Conservation (phyloP, 92 coral and sea anemone genomes). For the Palythoa grandiflora region DNA sequence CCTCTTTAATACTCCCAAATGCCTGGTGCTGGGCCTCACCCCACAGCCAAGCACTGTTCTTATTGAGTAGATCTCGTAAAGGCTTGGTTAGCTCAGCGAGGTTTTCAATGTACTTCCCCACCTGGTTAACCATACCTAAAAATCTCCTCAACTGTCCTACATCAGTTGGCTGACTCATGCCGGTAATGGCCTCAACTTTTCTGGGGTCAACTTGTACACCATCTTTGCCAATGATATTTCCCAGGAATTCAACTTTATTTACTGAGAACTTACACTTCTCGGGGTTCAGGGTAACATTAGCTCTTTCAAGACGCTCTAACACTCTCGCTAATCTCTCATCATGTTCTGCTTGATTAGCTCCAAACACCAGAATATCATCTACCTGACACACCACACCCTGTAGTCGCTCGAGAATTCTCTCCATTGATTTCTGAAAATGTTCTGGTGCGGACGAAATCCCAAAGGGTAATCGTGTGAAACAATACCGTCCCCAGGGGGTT, state of each 20-base stretch:
- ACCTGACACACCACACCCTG: slow-evolving; percentile 75
- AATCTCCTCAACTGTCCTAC: slow-evolving; percentile 27
- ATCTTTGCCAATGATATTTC: slow-evolving; percentile 76
- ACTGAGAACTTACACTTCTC: slow-evolving; percentile 74
- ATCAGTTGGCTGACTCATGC: slow-evolving; percentile 61
- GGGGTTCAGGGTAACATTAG: slow-evolving; percentile 63
- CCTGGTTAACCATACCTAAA: slow-evolving; percentile 71
- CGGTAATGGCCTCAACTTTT: slow-evolving; percentile 67
- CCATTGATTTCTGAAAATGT: slow-evolving; percentile 52
- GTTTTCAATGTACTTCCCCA: slow-evolving; percentile 28
- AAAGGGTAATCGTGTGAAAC: slow-evolving; percentile 45
- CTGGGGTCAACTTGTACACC: slow-evolving; percentile 67
- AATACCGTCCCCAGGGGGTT: slow-evolving; percentile 49
- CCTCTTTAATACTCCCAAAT: slow-evolving; percentile 58
- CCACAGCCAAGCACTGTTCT: slow-evolving; percentile 74
- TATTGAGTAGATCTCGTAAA: slow-evolving; percentile 65
- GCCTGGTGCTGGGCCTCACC: slow-evolving; percentile 65
- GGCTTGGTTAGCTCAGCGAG: slow-evolving; percentile 71
- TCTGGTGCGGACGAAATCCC: slow-evolving; percentile 43
- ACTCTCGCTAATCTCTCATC: slow-evolving; percentile 67
- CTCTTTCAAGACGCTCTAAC: slow-evolving; percentile 52
- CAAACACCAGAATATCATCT: slow-evolving; percentile 72
- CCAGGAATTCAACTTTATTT: slow-evolving; percentile 71
- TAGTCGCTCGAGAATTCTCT: slow-evolving; percentile 66
- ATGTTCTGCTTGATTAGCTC: slow-evolving; percentile 61